Base-by-base conservation (phyloP, 2,888 invertebrate species). In the Scaptomyza parva region DNA sequence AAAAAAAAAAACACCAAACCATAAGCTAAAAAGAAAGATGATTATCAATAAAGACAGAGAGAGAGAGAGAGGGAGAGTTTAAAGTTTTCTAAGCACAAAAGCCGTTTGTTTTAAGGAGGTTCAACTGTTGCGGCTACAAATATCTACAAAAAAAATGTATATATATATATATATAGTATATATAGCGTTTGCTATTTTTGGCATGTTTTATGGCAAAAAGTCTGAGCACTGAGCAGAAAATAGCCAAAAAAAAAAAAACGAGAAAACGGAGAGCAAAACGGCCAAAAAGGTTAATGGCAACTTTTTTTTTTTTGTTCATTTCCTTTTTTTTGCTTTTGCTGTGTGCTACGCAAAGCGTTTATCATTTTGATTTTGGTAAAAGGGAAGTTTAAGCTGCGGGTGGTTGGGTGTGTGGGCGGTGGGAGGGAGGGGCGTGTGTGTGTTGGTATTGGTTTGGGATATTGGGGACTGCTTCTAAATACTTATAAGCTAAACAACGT, bases 201-300 rank as follows among this genome's bases (percentile, higher is more conserved):
- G 77, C 82, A 82, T 87, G 77, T 77, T 77, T 82, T 85, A 85
- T 82, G 68, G 61, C 53, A 53, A 62, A 70, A 14, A 67, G 48
- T 53, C 50, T 60, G 39, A 26, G 22, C 39, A 41, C 17, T 37
- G 40, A 59, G 37, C 51, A 37, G 52, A 69, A 66, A 65, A 65
- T 70, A 67, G 55, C 35, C 2, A 35, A 14, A 35, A 14, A 33
- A 1, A 61, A 66, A 54, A 41, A 20, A n/a, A n/a, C n/a, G n/a
- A n/a, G n/a, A n/a, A n/a, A n/a, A n/a, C n/a, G n/a, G n/a, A 41
- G 41, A 50, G 41, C 44, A 37, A 55, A 61, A 57, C 30, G 47
- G 58, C 3, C 30, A n/a, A 79, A 84, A 86, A 87, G 79, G 82
- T 83, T 86, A 87, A 87, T 81, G 55, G 77, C 68, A 68, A 74